Percentiles rank a stretch among this genome's conserved stretches.
These are phyloP conservation scores for Bubo blakistoni DNA, from an alignment of 2,113 vertebrate genomes.

Conservation along the genomic window DNA sequence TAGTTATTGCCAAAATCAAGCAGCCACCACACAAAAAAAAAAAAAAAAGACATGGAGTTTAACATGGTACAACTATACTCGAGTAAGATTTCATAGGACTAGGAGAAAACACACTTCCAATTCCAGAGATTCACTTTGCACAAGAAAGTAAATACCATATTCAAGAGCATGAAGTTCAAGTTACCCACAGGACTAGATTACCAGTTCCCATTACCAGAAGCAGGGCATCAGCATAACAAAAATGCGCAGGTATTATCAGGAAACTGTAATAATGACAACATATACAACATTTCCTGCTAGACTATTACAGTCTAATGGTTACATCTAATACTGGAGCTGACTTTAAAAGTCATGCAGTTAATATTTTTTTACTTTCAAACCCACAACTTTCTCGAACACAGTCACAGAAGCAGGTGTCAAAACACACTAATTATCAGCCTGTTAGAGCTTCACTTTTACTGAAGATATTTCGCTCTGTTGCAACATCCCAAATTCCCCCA, in stretches of 20 bases:
- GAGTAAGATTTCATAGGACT: not conserved
- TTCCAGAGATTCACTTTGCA: not conserved
- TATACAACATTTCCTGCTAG: not conserved
- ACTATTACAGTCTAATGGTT: not conserved
- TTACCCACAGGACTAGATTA: not conserved
- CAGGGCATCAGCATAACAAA: not conserved
- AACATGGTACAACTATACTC: not conserved
- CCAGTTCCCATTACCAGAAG: not conserved
- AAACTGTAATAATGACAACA: not conserved
- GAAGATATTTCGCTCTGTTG: not conserved
- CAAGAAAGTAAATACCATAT: not conserved
- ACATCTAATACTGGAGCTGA: not conserved
- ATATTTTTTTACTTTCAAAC: not conserved
- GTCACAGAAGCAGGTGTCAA: constrained; percentile 2
- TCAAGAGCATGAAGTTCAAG: not conserved
- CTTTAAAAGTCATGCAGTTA: not conserved
- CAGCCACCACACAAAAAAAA: not conserved
- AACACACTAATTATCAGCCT: constrained; percentile 5
- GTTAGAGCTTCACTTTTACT: not conserved
- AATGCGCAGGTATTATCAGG: not conserved
- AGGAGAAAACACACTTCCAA: not conserved
- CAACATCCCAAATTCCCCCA: not conserved
- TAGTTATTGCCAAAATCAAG: not conserved
- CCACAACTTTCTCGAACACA: not conserved
- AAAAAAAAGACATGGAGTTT: not conserved